Conservation (phyloP, 1,140 invertebrate genomes). For the Rhizoglyphus robini region DNA sequence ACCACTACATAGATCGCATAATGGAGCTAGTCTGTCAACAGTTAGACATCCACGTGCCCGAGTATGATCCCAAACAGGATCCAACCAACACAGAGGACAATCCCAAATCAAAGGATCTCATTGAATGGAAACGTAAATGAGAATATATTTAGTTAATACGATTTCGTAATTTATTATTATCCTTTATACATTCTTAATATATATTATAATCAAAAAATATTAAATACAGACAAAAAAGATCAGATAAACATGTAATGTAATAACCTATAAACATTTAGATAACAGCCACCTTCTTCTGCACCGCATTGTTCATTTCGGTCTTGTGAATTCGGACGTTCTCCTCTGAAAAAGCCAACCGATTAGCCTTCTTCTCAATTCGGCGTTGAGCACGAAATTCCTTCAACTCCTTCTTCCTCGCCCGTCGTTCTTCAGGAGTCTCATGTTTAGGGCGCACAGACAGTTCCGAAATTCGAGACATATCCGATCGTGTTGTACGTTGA, state of each 20-base stretch:
- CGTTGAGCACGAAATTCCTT: conserved; percentile 60
- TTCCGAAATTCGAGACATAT: conserved; percentile 15
- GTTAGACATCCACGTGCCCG: conserved; percentile 52
- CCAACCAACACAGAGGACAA: conserved; percentile 32
- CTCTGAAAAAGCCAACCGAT: conserved; percentile 17
- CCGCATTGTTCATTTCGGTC: conserved; percentile 9
- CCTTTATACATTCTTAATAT: neutral
- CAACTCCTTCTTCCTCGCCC: conserved; percentile 59
- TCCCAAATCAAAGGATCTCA: neutral
- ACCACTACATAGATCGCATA: conserved; percentile 75
- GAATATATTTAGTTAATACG: neutral
- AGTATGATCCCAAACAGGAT: conserved; percentile 51
- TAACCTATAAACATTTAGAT: conserved; percentile 9
- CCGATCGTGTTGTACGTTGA: conserved; percentile 29
- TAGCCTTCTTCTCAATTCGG: conserved; percentile 21
- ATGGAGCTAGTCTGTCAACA: conserved; percentile 58
- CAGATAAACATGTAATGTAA: neutral
- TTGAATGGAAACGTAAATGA: neutral
- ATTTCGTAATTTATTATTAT: neutral
- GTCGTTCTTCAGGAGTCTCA: conserved; percentile 67
- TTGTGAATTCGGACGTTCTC: conserved; percentile 17
- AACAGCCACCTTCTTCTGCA: conserved; percentile 8
- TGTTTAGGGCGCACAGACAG: conserved; percentile 54
- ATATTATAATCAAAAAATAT: neutral
- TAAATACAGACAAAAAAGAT: neutral